phyloP scores from a whole-genome alignment of 2,888 invertebrate genomes.

The Zaprionus bogoriensis region DNA sequence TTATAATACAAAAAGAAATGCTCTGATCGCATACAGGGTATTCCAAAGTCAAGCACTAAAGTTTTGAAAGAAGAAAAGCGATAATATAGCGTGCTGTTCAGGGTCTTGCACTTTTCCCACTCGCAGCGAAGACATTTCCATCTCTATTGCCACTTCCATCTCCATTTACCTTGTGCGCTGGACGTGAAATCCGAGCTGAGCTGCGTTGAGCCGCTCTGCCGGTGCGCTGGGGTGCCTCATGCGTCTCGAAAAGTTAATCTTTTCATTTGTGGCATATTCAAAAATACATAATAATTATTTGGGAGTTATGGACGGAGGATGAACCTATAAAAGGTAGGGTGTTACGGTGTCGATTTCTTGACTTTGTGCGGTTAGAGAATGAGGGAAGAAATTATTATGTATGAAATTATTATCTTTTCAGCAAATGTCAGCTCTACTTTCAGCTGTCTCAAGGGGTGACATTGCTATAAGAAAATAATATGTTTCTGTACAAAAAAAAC shows the following conservation, averaged over 20 bases:
- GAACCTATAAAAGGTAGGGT: not conserved
- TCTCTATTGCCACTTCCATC: no score
- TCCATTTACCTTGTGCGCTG: constrained; percentile 9
- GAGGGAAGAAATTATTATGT: not conserved
- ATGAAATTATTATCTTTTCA: not conserved
- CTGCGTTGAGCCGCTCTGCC: not conserved
- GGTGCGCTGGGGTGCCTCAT: not conserved
- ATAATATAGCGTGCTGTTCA: no score
- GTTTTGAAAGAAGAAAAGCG: no score
- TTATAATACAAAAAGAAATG: no score
- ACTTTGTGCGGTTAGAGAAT: not conserved
- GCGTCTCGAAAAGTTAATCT: constrained; percentile 12
- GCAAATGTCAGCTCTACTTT: not conserved
- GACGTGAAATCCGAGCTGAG: not conserved
- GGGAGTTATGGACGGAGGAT: not conserved
- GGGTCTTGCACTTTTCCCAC: constrained; percentile 21
- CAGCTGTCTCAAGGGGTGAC: not conserved
- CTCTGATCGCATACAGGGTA: no score
- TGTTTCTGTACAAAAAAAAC: no score
- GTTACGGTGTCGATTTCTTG: not conserved
- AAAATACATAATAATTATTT: constrained; percentile 10
- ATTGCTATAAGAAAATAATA: not conserved
- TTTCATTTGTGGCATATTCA: constrained; percentile 8
- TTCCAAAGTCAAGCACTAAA: no score
- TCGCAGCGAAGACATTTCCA: not conserved